Base-by-base conservation (phyloP, 2,113 vertebrate species). In the Promerops cafer region DNA sequence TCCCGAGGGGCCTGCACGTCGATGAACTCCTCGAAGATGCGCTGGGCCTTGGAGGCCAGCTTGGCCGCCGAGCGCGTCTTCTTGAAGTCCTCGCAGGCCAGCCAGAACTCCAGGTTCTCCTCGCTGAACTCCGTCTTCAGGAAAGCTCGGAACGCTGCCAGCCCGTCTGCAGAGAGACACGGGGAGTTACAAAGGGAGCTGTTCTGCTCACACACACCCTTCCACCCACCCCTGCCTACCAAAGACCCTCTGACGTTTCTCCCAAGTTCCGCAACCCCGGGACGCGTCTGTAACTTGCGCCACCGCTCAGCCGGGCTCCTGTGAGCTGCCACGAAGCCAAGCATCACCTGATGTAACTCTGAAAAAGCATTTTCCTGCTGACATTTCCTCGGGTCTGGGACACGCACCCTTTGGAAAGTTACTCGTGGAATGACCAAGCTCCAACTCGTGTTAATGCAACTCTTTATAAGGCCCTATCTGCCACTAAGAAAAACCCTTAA, bases 61-160 rank as follows among this genome's bases (percentile, higher is more conserved):
- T 99, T 99, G 75, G 98, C 93, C 2, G 98, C 74, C 0, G 98
- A 99, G 76, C 98, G 98, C 56, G 98, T 99, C 92, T 94, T 98
- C 96, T 98, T 99, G 98, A 99, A 99, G 63, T 99, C 99, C 91
- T 99, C 99, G 4, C 99, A 99, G 71, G 99, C 99, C 15, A 99
- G 95, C 98, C 99, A 99, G 98, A 99, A 99, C 26, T 99, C 99
- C 63, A 99, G 97, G 98, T 99, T 99, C 97, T 99, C 99, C 96
- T 99, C 99, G 0, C 99, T 99, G 97, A 99, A 99, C 94, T 99
- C 99, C 0, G 99, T 99, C 87, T 99, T 98, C 94, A 99, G 95
- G 97, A 99, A 99, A 82, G 99, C 97, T 3, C 98, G 98, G 96
- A 99, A 99, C 31, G 99, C 98, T 2, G 98, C 98, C 94, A 99